A percentile compares a stretch with the other conserved stretches of the same genome.
These are phyloP conservation scores for Thereva nobilitata DNA, from an alignment of 2,888 invertebrate genomes.

Conservation along the genomic window DNA sequence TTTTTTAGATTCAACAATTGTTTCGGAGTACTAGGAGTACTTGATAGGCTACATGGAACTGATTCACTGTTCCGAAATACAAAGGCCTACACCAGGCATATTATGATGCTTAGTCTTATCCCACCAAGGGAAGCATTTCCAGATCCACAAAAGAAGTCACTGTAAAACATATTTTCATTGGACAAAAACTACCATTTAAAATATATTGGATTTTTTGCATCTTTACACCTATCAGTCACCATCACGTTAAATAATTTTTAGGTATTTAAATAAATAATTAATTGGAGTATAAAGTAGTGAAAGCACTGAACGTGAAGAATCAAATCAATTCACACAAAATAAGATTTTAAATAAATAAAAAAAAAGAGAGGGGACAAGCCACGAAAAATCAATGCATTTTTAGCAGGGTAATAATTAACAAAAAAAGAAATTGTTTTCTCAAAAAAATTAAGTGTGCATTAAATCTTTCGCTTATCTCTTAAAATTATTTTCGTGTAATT, in stretches of 20 bases:
- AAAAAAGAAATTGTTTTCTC: neutral
- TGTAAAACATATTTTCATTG: conserved; percentile 19
- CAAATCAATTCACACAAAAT: too few species aligned
- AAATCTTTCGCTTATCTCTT: conserved; percentile 24
- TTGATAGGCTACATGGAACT: conserved; percentile 83
- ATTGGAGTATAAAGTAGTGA: too few species aligned
- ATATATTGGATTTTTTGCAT: conserved; percentile 2
- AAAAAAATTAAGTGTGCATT: conserved; percentile 22
- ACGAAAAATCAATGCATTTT: conserved; percentile 2
- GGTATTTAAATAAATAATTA: too few species aligned
- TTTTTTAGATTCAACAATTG: conserved; percentile 76
- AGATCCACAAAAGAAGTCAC: conserved; percentile 59
- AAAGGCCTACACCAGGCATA: conserved; percentile 71
- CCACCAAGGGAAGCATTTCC: conserved; percentile 72
- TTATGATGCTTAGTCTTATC: conserved; percentile 70
- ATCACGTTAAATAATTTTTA: too few species aligned
- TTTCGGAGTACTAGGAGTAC: conserved; percentile 78
- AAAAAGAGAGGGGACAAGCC: too few species aligned
- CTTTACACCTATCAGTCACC: neutral
- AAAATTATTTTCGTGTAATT: conserved; percentile 28
- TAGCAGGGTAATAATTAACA: conserved; percentile 6
- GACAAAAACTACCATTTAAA: neutral
- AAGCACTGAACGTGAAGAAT: too few species aligned
- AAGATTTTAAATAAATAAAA: too few species aligned
- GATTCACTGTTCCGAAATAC: conserved; percentile 75